A percentile compares a stretch with the other conserved stretches of the same genome.
Evolutionary conservation across 2,888 invertebrate species (phyloP).

Genomic region (Aspidiotus destructor): DNA sequence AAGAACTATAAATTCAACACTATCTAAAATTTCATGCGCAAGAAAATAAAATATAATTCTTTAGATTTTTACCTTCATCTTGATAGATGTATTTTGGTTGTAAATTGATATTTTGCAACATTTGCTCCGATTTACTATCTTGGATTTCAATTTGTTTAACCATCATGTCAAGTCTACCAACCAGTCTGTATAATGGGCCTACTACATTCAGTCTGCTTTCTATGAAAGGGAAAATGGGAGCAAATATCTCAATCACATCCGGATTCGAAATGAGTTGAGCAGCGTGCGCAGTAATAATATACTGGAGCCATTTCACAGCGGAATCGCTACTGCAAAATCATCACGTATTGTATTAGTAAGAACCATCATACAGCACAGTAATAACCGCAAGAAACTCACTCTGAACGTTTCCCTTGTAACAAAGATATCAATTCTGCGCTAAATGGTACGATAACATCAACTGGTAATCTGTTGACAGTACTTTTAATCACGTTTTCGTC

Average conservation of each 20-base stretch:
- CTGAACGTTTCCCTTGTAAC: constrained; percentile 57
- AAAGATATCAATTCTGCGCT: constrained; percentile 57
- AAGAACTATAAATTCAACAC: too few species aligned
- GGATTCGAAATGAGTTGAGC: constrained; percentile 54
- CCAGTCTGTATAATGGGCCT: constrained; percentile 48
- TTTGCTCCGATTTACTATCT: constrained; percentile 43
- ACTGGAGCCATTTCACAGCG: constrained; percentile 52
- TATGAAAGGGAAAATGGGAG: constrained; percentile 50
- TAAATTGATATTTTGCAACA: constrained; percentile 39
- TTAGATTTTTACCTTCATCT: constrained; percentile 42
- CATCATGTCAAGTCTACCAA: constrained; percentile 53
- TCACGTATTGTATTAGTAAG: not conserved
- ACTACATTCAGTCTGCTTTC: constrained; percentile 49
- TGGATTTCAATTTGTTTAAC: constrained; percentile 47
- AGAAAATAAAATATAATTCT: too few species aligned
- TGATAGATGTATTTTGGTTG: constrained; percentile 48
- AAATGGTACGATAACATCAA: constrained; percentile 61
- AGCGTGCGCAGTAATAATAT: constrained; percentile 51
- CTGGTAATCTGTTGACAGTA: constrained; percentile 65
- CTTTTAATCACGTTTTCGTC: constrained; percentile 59
- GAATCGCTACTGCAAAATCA: constrained; percentile 45
- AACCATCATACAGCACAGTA: too few species aligned
- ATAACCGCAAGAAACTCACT: constrained; percentile 47
- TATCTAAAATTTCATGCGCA: too few species aligned
- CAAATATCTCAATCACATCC: constrained; percentile 49